Percentiles rank a stretch among this genome's conserved stretches.
These are phyloP conservation scores for Anguilla obscura DNA, from an alignment of 2,797 vertebrate species.

Conservation along the genomic window DNA sequence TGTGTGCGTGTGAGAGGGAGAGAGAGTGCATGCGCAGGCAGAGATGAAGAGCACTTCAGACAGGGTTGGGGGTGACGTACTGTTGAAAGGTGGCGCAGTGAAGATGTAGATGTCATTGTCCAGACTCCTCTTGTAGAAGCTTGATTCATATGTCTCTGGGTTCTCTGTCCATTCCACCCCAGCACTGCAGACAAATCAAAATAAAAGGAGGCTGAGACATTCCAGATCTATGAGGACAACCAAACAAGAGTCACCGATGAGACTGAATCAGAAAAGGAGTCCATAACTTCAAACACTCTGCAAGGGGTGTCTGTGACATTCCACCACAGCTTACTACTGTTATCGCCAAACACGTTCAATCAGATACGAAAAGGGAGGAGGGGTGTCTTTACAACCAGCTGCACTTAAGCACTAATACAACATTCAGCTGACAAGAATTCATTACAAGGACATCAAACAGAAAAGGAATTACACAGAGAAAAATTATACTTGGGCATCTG, in stretches of 20 bases:
- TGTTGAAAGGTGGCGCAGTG: conserved; percentile 82
- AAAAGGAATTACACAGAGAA: neutral
- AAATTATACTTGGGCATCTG: neutral
- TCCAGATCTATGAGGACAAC: neutral
- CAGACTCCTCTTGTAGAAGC: conserved; percentile 92
- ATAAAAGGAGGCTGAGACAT: neutral
- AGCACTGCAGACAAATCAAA: conserved; percentile 71
- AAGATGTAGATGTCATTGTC: conserved; percentile 94
- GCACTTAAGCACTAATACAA: neutral
- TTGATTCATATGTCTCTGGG: conserved; percentile 90
- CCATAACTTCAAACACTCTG: neutral
- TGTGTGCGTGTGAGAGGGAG: neutral
- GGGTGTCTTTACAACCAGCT: conserved; percentile 8
- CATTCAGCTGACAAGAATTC: conserved; percentile 11
- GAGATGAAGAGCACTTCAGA: neutral
- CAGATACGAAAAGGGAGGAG: neutral
- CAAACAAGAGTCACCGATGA: neutral
- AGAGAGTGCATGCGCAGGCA: neutral
- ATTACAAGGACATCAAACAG: neutral
- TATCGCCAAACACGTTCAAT: neutral
- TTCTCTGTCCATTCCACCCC: conserved; percentile 87
- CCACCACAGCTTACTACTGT: neutral
- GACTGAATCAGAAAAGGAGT: neutral
- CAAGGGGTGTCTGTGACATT: neutral
- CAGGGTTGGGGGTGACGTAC: conserved; percentile 59